Percentiles rank a stretch among this genome's conserved stretches.
Conservation (phyloP, 2,797 vertebrate species). For the Polyboroides typus region DNA sequence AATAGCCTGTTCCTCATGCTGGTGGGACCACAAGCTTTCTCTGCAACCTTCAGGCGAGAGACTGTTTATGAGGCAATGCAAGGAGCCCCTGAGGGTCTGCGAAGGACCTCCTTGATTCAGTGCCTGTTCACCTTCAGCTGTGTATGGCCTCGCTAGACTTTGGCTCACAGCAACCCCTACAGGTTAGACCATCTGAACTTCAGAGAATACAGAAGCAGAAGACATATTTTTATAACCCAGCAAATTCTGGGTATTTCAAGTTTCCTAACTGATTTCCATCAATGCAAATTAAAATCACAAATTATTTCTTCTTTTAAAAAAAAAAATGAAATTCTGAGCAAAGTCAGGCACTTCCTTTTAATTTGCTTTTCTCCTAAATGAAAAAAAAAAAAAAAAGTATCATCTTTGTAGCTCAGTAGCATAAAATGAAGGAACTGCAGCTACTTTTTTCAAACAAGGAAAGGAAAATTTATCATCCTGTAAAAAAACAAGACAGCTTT, state of each 20-base stretch:
- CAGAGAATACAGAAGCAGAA: neutral
- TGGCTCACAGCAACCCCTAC: neutral
- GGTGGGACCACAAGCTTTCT: neutral
- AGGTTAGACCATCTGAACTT: neutral
- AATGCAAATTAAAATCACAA: neutral
- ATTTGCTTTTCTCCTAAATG: neutral
- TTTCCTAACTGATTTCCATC: neutral
- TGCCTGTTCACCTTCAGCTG: neutral
- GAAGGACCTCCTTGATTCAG: neutral
- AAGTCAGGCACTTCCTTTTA: neutral
- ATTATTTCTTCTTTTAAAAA: neutral
- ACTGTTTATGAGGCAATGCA: neutral
- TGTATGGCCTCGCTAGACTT: neutral
- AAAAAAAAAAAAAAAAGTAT: neutral
- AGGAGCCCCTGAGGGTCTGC: neutral
- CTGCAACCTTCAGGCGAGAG: neutral
- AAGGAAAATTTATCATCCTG: conserved; percentile 1
- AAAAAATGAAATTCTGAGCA: neutral
- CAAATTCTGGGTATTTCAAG: neutral
- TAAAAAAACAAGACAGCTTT: neutral
- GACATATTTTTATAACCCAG: neutral
- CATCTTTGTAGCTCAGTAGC: neutral
- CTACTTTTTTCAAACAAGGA: neutral
- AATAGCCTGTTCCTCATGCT: neutral
- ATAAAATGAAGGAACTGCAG: neutral